Percentiles rank a stretch among this genome's conserved stretches.
phyloP scores from a whole-genome alignment of 2,888 invertebrate genomes.

The Notodonta ziczac region DNA sequence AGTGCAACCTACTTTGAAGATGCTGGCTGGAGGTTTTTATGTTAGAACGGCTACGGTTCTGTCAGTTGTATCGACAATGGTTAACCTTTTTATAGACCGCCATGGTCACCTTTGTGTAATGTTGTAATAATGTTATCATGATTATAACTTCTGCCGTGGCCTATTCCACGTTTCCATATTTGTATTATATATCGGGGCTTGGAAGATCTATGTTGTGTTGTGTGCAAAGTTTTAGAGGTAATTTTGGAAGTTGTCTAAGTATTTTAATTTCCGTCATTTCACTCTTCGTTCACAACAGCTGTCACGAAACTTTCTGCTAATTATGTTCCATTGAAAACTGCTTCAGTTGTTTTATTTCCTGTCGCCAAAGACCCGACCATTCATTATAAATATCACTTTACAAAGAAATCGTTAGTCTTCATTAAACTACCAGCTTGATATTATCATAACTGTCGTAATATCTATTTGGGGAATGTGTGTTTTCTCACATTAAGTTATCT shows the following conservation, averaged over 20 bases:
- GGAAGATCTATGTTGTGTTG: neutral
- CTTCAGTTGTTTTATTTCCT: slow-evolving; percentile 22
- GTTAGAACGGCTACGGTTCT: no score
- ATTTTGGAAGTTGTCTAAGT: neutral
- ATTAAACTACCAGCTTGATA: slow-evolving; percentile 43
- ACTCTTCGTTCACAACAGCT: slow-evolving; percentile 2
- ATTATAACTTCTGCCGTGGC: no score
- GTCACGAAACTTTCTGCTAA: slow-evolving; percentile 24
- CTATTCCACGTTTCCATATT: no score
- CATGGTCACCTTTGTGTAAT: no score
- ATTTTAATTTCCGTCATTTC: slow-evolving; percentile 3
- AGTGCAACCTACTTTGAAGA: neutral
- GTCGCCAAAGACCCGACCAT: slow-evolving; percentile 10
- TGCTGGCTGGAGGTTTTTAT: no score
- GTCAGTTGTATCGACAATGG: no score
- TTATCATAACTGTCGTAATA: slow-evolving; percentile 58
- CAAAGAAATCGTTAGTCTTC: neutral
- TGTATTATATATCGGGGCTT: neutral
- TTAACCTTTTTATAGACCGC: no score
- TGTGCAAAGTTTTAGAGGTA: neutral
- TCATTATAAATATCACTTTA: slow-evolving; percentile 22
- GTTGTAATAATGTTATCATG: no score
- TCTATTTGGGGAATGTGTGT: slow-evolving; percentile 53
- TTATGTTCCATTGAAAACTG: slow-evolving; percentile 25
- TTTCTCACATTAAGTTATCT: slow-evolving; percentile 68